Conservation (phyloP, 2,797 vertebrate species). For the Apodemus agrarius region DNA sequence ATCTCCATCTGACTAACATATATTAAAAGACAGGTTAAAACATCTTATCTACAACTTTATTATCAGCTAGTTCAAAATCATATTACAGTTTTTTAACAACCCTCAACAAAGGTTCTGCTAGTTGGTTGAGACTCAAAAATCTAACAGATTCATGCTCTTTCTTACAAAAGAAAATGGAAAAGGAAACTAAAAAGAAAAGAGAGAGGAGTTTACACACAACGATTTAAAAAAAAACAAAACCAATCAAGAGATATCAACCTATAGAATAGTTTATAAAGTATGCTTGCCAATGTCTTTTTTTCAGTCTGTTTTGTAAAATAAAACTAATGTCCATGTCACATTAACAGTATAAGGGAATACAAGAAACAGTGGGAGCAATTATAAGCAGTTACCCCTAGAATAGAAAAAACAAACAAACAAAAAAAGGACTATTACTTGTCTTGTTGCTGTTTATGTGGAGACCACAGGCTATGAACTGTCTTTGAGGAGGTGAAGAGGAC, state of each 20-base stretch:
- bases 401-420: slow-evolving; percentile 88
- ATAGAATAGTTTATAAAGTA: slow-evolving; percentile 88
- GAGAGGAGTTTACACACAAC: slow-evolving; percentile 88
- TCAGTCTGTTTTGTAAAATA: slow-evolving; percentile 89
- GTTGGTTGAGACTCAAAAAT: slow-evolving; percentile 89
- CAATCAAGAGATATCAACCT: slow-evolving; percentile 91
- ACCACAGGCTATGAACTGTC: slow-evolving; percentile 91
- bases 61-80: slow-evolving; percentile 88
- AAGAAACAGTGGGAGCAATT: slow-evolving; percentile 86
- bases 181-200: not conserved
- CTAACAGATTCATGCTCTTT: slow-evolving; percentile 91
- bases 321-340: slow-evolving; percentile 86
- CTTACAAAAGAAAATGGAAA: slow-evolving; percentile 57
- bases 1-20: slow-evolving; percentile 92
- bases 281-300: slow-evolving; percentile 84
- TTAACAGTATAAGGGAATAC: slow-evolving; percentile 88
- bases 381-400: slow-evolving; percentile 89
- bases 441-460: slow-evolving; percentile 91
- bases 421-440: slow-evolving; percentile 93
- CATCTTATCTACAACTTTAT: slow-evolving; percentile 92
- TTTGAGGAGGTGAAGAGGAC: slow-evolving; percentile 93
- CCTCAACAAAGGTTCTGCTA: slow-evolving; percentile 89
- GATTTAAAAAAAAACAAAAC: slow-evolving; percentile 85
- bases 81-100: slow-evolving; percentile 90
- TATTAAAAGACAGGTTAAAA: slow-evolving; percentile 93